Conservation (phyloP, 2,888 invertebrate genomes). For the Cephus pygmeus region DNA sequence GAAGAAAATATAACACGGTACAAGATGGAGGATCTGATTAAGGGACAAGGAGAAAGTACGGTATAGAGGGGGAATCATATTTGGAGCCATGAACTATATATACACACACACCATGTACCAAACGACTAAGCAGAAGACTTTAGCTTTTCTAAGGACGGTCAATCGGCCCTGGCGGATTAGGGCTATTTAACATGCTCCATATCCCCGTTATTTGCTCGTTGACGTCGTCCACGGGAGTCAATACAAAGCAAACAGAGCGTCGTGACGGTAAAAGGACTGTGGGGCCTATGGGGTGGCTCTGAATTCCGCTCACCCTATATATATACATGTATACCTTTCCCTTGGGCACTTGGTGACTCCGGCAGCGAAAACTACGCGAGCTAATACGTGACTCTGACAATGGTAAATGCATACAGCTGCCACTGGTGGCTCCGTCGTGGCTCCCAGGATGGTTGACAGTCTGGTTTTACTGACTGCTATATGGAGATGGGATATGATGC, state of each 20-base stretch:
- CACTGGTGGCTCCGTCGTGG: constrained; percentile 6
- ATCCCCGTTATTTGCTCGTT: constrained; percentile 26
- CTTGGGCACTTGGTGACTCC: background rate
- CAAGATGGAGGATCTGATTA: background rate
- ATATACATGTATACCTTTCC: background rate
- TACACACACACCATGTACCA: background rate
- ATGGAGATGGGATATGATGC: background rate
- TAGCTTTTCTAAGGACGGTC: constrained; percentile 19
- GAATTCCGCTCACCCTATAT: background rate
- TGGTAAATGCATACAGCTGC: constrained; percentile 42
- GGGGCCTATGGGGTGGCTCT: background rate
- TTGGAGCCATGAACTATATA: background rate
- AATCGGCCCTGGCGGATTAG: constrained; percentile 22
- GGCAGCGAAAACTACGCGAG: constrained; percentile 20
- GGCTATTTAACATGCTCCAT: constrained; percentile 30
- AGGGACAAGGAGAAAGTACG: background rate
- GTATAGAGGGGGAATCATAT: background rate
- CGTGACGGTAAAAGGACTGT: constrained; percentile 1
- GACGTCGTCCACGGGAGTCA: constrained; percentile 27
- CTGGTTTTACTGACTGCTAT: background rate
- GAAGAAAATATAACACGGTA: background rate
- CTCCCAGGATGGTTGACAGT: background rate
- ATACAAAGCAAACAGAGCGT: constrained; percentile 33
- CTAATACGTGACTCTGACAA: constrained; percentile 50
- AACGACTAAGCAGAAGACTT: background rate